A percentile compares a stretch with the other conserved stretches of the same genome.
These are phyloP conservation scores for Neotoma lepida DNA, from an alignment of 2,113 vertebrate genomes.

Conservation along the genomic window DNA sequence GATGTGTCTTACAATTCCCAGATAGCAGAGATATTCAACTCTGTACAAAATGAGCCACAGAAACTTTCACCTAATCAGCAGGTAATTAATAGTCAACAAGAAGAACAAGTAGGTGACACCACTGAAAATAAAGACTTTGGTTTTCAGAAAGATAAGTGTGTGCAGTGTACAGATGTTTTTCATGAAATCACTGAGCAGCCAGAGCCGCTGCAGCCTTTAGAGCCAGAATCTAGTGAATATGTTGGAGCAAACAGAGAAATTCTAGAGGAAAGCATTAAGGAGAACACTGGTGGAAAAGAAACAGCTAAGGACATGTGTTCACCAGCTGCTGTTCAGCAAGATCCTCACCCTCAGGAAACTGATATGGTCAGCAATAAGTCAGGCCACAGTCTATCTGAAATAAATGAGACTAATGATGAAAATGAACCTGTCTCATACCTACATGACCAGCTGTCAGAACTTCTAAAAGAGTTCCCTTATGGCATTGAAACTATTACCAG, in stretches of 20 bases:
- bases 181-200: neutral
- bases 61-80: slow-evolving; percentile 35
- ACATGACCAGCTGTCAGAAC: slow-evolving; percentile 84
- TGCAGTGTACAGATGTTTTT: neutral
- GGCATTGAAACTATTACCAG: slow-evolving; percentile 81
- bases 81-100: slow-evolving; percentile 51
- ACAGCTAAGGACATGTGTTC: accelerated
- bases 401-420: neutral
- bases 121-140: neutral
- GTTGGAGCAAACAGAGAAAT: neutral
- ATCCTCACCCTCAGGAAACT: neutral
- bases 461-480: slow-evolving; percentile 86
- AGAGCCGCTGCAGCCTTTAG: neutral
- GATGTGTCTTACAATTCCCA: slow-evolving; percentile 85
- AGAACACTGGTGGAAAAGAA: neutral
- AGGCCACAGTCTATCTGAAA: neutral
- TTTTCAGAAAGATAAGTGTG: slow-evolving; percentile 35
- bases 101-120: neutral
- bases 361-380: accelerated
- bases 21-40: slow-evolving; percentile 86
- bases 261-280: neutral
- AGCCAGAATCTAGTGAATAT: neutral
- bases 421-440: slow-evolving; percentile 59
- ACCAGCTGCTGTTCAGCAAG: neutral
- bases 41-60: slow-evolving; percentile 15